Conservation (phyloP, 2,113 vertebrate species). For the Menura novaehollandiae region DNA sequence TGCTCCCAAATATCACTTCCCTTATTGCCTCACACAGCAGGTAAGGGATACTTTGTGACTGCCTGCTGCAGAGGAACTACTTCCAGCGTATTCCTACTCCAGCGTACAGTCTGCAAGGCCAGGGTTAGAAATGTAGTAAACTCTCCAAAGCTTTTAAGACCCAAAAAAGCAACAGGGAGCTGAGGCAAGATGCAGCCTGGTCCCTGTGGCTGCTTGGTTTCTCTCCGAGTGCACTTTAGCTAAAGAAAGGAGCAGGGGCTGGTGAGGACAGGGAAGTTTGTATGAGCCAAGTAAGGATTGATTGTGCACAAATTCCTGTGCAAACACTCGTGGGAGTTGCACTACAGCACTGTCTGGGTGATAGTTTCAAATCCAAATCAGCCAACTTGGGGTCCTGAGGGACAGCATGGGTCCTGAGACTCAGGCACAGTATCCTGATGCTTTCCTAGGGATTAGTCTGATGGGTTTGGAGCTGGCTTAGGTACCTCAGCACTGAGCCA, state of each 20-base stretch:
- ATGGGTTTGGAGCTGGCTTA: not conserved
- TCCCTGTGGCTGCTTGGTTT: not conserved
- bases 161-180: not conserved
- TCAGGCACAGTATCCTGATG: not conserved
- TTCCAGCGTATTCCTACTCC: not conserved
- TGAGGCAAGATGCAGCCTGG: not conserved
- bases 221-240: not conserved
- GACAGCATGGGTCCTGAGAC: not conserved
- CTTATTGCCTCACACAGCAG: not conserved
- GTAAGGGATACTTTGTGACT: not conserved
- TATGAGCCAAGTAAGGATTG: not conserved
- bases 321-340: not conserved
- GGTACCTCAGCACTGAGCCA: not conserved
- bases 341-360: not conserved
- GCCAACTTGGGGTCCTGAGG: rapidly evolving
- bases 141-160: not conserved
- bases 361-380: not conserved
- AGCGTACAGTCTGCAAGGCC: not conserved
- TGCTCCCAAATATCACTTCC: constrained; percentile 41
- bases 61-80: not conserved
- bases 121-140: not conserved
- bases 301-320: not conserved
- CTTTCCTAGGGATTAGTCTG: not conserved
- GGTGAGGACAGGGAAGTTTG: not conserved
- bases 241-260: not conserved